phyloP scores from a whole-genome alignment of 2,888 invertebrate genomes.

The Amiota minor region DNA sequence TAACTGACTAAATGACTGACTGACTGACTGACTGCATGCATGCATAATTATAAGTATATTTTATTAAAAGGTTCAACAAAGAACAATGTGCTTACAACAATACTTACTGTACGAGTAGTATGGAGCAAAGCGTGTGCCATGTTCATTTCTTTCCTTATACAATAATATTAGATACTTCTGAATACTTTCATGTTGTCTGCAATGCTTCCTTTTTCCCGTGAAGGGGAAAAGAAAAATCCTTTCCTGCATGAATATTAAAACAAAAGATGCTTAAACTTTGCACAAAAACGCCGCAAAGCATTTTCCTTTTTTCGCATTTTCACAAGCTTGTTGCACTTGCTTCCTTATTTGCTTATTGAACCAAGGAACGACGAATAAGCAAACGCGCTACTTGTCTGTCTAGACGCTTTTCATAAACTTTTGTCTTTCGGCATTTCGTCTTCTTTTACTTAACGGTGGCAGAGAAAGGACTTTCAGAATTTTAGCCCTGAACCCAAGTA shows the following conservation, averaged over 20 bases:
- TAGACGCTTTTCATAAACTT: constrained; percentile 24
- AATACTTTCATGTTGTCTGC: too few species aligned
- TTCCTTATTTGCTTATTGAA: background rate
- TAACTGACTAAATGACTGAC: constrained; percentile 34
- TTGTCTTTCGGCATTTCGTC: constrained; percentile 22
- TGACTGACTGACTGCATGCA: background rate
- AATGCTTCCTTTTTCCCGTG: too few species aligned
- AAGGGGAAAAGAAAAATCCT: background rate
- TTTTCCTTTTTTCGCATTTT: constrained; percentile 19
- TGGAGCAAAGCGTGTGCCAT: background rate
- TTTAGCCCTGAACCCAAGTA: too few species aligned
- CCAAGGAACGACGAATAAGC: too few species aligned
- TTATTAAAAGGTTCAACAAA: constrained; percentile 47
- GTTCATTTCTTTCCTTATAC: too few species aligned
- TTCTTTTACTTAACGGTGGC: too few species aligned
- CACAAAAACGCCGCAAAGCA: background rate
- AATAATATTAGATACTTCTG: too few species aligned
- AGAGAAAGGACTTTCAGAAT: too few species aligned
- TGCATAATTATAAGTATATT: constrained; percentile 57
- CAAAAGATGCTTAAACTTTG: constrained; percentile 34
- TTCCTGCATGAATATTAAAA: constrained; percentile 60
- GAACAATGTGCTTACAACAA: background rate
- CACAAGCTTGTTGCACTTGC: background rate
- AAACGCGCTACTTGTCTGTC: background rate
- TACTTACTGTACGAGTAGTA: background rate